phyloP scores from a whole-genome alignment of 1,140 invertebrate genomes.

The Lucilia cuprina region DNA sequence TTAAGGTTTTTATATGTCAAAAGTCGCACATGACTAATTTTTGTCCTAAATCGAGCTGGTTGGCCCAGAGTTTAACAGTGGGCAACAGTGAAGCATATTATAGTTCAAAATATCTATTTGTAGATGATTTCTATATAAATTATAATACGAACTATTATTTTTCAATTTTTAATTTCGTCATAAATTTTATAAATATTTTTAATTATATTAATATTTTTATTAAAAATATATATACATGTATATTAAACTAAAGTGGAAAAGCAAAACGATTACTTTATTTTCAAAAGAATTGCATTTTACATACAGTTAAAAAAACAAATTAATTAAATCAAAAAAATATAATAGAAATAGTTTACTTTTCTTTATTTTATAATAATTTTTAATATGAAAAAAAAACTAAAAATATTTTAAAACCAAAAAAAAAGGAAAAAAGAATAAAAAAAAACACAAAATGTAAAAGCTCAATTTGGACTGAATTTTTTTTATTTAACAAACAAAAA shows the following conservation, averaged over 20 bases:
- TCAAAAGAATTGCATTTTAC: not conserved
- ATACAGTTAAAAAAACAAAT: not conserved
- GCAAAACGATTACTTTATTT: not conserved
- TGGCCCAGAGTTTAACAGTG: no score
- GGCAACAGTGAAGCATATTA: no score
- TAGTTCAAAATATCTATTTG: no score
- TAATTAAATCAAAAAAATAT: not conserved
- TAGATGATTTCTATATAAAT: no score
- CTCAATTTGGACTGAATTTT: conserved; percentile 61
- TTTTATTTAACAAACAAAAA: conserved; percentile 37
- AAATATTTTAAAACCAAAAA: conserved; percentile 1
- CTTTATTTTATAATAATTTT: conserved; percentile 10
- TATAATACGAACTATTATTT: no score
- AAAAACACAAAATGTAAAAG: conserved; percentile 53
- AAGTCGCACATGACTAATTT: no score
- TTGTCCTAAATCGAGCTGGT: no score
- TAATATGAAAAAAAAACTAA: not conserved
- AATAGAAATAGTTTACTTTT: not conserved
- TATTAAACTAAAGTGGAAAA: not conserved
- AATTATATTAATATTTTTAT: no score
- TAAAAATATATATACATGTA: not conserved
- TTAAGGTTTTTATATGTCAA: no score
- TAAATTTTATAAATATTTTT: no score
- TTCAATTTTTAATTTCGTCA: no score
- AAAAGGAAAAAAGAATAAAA: conserved; percentile 39